These are phyloP conservation scores for Diachasmimorpha longicaudata DNA, from an alignment of 1,140 invertebrate genomes.

Conservation along the genomic window DNA sequence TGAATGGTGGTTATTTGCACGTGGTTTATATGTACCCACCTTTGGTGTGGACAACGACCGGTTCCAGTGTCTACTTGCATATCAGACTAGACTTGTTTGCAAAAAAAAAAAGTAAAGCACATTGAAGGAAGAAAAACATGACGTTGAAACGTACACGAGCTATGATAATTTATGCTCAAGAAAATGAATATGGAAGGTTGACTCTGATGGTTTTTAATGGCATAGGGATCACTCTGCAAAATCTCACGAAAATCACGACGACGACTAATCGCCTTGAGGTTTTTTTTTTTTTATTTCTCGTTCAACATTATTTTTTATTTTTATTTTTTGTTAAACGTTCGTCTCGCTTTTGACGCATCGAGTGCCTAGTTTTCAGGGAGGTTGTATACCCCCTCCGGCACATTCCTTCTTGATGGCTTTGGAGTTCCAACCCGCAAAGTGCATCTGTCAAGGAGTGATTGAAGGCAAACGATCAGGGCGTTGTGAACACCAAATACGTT, in stretches of 20 bases:
- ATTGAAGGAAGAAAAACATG: background rate
- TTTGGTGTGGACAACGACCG: constrained; percentile 40
- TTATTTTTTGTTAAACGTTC: background rate
- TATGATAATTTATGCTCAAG: background rate
- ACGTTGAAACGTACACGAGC: background rate
- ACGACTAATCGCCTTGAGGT: background rate
- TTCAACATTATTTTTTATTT: background rate
- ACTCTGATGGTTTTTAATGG: background rate
- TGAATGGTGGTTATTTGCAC: constrained; percentile 48
- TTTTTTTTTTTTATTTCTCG: background rate
- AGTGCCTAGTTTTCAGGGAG: constrained; percentile 1
- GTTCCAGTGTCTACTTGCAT: constrained; percentile 44
- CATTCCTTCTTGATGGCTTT: constrained; percentile 52
- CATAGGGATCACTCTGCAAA: constrained; percentile 3
- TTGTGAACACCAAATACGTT: constrained; percentile 28
- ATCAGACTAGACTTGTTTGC: constrained; percentile 33
- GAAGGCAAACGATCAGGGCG: constrained; percentile 54
- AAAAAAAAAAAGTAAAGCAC: background rate
- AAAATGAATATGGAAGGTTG: background rate
- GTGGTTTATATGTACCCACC: constrained; percentile 43
- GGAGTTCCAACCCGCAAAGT: constrained; percentile 47
- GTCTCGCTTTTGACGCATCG: background rate
- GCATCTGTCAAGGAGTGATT: constrained; percentile 60
- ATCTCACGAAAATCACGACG: background rate
- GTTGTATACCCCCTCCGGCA: constrained; percentile 36